Evolutionary conservation across 2,113 vertebrate species (phyloP).

Genomic region (Chamaea fasciata): DNA sequence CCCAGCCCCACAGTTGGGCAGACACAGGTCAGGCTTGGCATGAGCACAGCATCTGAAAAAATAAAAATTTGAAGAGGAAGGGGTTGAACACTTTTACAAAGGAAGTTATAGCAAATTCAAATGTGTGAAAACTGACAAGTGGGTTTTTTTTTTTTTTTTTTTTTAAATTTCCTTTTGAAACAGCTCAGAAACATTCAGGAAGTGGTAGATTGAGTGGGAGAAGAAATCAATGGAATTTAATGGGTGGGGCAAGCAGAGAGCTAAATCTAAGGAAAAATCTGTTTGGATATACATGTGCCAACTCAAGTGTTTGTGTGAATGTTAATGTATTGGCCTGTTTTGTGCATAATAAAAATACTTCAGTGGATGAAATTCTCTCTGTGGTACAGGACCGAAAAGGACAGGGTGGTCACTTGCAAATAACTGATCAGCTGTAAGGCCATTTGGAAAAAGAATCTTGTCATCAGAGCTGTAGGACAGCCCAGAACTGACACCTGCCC

Average conservation of each 20-base stretch:
- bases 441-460: background rate
- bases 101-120: background rate
- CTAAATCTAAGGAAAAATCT: background rate
- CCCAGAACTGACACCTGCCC: background rate
- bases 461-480: background rate
- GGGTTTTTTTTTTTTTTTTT: background rate
- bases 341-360: background rate
- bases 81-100: background rate
- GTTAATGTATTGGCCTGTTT: background rate
- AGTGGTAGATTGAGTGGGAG: background rate
- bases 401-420: background rate
- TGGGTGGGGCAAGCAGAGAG: background rate
- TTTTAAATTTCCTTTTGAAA: background rate
- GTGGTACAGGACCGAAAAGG: background rate
- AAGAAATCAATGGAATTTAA: background rate
- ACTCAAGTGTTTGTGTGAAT: background rate
- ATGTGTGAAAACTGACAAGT: background rate
- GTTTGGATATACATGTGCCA: background rate
- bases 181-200: background rate
- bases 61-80: background rate
- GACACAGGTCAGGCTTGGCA: background rate
- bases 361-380: background rate
- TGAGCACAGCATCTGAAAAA: background rate
- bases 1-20: background rate
- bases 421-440: background rate